Evolutionary conservation across 2,888 invertebrate genomes (phyloP), one percentile per base, ranked within the genome.

Genomic region (Limnephilus marmoratus): DNA sequence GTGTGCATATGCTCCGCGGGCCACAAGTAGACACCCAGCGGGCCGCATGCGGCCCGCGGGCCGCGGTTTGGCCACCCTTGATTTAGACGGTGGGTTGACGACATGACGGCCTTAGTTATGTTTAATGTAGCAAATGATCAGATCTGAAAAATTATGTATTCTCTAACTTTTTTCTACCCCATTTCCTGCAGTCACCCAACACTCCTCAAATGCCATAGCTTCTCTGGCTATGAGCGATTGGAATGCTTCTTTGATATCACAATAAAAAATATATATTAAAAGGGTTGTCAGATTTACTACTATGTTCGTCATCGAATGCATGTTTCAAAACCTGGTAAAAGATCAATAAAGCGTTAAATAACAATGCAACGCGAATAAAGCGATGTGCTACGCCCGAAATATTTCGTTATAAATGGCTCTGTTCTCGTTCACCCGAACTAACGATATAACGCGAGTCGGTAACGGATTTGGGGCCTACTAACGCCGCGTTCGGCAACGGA

Each of bases 321-420:
- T 3, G 68, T 68, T 68, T 13, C 4, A 49, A 86, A 49, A 45
- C 1, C 0, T n/a, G 13, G 45, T 87, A 68, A 53, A 68, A 53
- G 5, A 34, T 87, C 87, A 34, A 87, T 87, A 87, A 87, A 87
- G 34, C 45, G 45, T 81, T 81, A 29, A 2, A 90, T 45, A 90
- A 41, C 90, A 90, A 90, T 90, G 15, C 9, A 31, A 87, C 15
- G 31, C 24, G 31, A 87, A 87, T 87, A 68, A 87, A 87, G 12
- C 13, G 68, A 68, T 68, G 24, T 37, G 68, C 5, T 87, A 68
- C 68, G 68, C 87, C 68, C 68, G 87, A 87, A 86, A 24, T 87
- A 87, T 87, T 68, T 31, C 53, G 31, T 68, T 87, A 68, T 68
- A 87, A 87, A 87, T 34, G 68, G 87, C 87, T 31, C 31, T 31